Percentiles rank a stretch among this genome's conserved stretches.
Conservation (phyloP, 2,888 invertebrate genomes). For the Smittia aterrima region DNA sequence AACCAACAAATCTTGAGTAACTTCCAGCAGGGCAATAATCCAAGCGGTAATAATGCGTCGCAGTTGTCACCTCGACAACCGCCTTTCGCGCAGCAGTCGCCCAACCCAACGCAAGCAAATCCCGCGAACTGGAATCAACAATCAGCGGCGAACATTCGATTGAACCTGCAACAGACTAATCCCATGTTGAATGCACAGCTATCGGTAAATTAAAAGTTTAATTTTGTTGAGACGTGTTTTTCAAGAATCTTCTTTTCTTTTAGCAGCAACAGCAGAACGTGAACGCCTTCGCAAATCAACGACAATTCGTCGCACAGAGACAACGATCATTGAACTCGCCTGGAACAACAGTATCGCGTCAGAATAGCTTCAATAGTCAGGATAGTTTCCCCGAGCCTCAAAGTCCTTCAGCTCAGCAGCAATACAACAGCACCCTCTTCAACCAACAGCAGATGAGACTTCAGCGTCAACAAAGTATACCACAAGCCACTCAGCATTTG, state of each 20-base stretch:
- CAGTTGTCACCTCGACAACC: conserved; percentile 54
- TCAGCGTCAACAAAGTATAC: conserved; percentile 53
- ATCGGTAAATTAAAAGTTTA: conserved; percentile 58
- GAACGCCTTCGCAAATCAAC: conserved; percentile 46
- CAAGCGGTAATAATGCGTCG: conserved; percentile 46
- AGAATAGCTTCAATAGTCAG: conserved; percentile 50
- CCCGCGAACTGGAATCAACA: conserved; percentile 48
- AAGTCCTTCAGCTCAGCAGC: conserved; percentile 48
- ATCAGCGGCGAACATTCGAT: conserved; percentile 45
- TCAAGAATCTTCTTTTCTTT: conserved; percentile 3
- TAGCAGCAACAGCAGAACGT: conserved; percentile 42
- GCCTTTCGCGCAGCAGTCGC: conserved; percentile 46
- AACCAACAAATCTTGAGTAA: conserved; percentile 27
- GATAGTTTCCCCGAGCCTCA: conserved; percentile 48
- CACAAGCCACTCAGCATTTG: conserved; percentile 54
- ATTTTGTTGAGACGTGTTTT: not conserved
- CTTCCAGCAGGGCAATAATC: conserved; percentile 46
- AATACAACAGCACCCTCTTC: conserved; percentile 43
- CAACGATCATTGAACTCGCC: conserved; percentile 53
- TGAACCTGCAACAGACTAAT: conserved; percentile 73
- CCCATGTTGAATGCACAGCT: conserved; percentile 86
- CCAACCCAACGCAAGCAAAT: conserved; percentile 52
- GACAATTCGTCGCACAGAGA: conserved; percentile 49
- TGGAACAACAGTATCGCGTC: conserved; percentile 50
- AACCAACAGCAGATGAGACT: conserved; percentile 51